Evolutionary conservation across 2,888 invertebrate species (phyloP).

Genomic region (Calephelis perditalis): DNA sequence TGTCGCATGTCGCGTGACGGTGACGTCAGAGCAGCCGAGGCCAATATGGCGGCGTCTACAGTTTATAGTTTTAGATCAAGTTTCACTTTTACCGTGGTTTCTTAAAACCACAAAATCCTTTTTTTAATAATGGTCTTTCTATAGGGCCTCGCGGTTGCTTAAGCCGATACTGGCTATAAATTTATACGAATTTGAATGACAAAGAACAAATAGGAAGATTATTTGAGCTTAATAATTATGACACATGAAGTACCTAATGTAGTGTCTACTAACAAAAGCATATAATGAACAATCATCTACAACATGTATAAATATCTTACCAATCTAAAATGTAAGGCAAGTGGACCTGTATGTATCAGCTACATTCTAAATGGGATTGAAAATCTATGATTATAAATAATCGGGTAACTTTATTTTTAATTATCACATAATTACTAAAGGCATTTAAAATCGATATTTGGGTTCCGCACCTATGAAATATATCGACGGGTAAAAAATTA

Average conservation of each 20-base stretch:
- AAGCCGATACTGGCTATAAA: too few species aligned
- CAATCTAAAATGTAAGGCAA: conserved; percentile 56
- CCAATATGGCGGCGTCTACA: too few species aligned
- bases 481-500: too few species aligned
- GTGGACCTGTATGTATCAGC: conserved; percentile 48
- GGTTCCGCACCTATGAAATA: background rate
- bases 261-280: background rate
- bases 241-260: background rate
- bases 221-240: background rate
- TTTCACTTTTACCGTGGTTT: too few species aligned
- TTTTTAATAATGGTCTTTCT: too few species aligned
- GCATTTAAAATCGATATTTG: conserved; percentile 1
- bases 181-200: background rate
- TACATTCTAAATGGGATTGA: conserved; percentile 1
- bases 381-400: background rate
- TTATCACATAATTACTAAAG: conserved; percentile 10
- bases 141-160: too few species aligned
- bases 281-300: conserved; percentile 11
- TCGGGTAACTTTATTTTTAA: conserved; percentile 7
- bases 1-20: too few species aligned
- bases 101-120: too few species aligned
- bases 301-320: conserved; percentile 17
- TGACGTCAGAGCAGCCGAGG: too few species aligned
- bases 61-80: too few species aligned
- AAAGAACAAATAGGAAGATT: conserved; percentile 1